These are phyloP conservation scores for Phyllotis vaccarum DNA, from an alignment of 2,797 vertebrate genomes.

Conservation along the genomic window DNA sequence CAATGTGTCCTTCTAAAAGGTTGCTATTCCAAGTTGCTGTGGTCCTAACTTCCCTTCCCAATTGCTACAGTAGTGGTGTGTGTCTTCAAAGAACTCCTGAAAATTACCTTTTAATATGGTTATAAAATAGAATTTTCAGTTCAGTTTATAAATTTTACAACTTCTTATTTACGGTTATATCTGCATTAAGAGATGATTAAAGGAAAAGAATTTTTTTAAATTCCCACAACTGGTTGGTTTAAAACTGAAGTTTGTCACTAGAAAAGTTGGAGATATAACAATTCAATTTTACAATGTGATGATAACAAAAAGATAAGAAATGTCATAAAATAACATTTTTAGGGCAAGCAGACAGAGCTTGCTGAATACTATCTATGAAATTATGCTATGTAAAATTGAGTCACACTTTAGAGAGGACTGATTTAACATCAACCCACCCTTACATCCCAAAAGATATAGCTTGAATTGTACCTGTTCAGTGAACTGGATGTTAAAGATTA, in stretches of 20 bases:
- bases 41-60: too few relatives aligned
- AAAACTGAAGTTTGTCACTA: not conserved
- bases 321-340: not conserved
- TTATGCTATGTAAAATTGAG: not conserved
- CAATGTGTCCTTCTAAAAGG: too few relatives aligned
- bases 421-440: not conserved
- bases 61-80: too few relatives aligned
- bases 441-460: not conserved
- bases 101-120: conserved; percentile 8
- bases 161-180: not conserved
- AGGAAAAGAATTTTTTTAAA: not conserved
- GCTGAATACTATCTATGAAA: not conserved
- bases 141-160: conserved; percentile 3
- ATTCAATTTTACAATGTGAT: conserved; percentile 55
- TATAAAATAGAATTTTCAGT: not conserved
- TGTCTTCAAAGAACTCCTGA: not conserved
- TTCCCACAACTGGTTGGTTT: not conserved
- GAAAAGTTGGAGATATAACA: not conserved
- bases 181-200: not conserved
- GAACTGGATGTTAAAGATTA: not conserved
- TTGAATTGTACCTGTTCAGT: not conserved
- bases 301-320: conserved; percentile 23
- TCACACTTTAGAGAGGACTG: not conserved
- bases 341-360: not conserved
- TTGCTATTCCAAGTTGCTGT: too few relatives aligned